phyloP scores from a whole-genome alignment of 2,113 vertebrate genomes.

The Odontophorus gujanensis region DNA sequence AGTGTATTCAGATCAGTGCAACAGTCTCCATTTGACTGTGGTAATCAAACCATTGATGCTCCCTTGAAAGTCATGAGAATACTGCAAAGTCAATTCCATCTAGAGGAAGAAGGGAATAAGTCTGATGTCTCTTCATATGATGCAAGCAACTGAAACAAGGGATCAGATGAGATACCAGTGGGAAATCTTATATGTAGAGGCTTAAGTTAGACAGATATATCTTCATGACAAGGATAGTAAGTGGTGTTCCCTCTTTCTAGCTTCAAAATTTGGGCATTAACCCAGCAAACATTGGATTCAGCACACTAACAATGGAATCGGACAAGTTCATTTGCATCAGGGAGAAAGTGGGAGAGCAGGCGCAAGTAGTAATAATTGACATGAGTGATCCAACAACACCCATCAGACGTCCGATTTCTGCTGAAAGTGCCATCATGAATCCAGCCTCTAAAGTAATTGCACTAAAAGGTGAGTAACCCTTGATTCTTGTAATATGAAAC shows the following conservation, averaged over 20 bases:
- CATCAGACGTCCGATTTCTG: conserved; percentile 90
- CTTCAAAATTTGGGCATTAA: conserved; percentile 93
- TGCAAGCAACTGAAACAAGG: background rate
- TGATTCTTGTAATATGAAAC: background rate
- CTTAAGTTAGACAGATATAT: background rate
- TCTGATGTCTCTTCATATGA: background rate
- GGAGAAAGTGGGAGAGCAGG: conserved; percentile 92
- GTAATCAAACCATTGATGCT: background rate
- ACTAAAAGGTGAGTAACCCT: conserved; percentile 84
- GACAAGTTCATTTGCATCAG: conserved; percentile 94
- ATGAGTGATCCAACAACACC: conserved; percentile 86
- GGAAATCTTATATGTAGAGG: background rate
- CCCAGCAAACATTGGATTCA: conserved; percentile 91
- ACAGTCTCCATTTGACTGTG: background rate
- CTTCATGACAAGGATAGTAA: background rate
- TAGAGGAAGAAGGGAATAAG: background rate
- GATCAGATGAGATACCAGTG: background rate
- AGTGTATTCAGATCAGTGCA: background rate
- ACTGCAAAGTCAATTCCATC: background rate
- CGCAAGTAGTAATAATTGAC: conserved; percentile 91
- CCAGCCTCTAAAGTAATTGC: conserved; percentile 93
- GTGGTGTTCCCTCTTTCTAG: conserved; percentile 62
- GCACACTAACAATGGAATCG: conserved; percentile 94
- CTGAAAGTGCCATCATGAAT: conserved; percentile 94
- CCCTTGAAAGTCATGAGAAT: background rate